A percentile compares a stretch with the other conserved stretches of the same genome.
These are phyloP conservation scores for Heliocidaris tuberculata DNA, from an alignment of 35 echinoderm and acorn worm species.

Conservation along the genomic window DNA sequence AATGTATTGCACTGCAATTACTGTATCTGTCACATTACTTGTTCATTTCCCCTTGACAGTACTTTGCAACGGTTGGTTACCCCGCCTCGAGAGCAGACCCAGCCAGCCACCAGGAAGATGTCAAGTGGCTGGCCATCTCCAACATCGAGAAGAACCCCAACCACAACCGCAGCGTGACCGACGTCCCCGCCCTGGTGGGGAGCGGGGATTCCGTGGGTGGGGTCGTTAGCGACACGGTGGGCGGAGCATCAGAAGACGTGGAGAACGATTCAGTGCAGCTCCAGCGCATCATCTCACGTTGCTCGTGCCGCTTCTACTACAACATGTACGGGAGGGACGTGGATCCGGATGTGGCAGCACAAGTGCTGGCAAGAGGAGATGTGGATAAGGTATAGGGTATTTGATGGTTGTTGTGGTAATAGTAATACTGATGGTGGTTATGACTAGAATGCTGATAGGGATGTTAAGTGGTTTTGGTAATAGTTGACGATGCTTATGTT, in stretches of 20 bases:
- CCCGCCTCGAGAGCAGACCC: constrained; percentile 47
- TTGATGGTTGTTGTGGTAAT: neutral
- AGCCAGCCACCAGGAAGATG: constrained; percentile 50
- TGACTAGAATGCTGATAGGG: neutral
- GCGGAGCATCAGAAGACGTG: constrained; percentile 61
- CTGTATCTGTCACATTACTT: no score
- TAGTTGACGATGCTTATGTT: no score
- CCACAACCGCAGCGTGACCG: constrained; percentile 55
- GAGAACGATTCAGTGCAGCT: constrained; percentile 86
- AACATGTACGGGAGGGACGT: constrained; percentile 81
- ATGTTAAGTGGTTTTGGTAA: no score
- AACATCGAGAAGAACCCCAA: constrained; percentile 74
- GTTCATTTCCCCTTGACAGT: constrained; percentile 31
- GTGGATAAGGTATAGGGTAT: constrained; percentile 32
- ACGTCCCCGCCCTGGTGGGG: constrained; percentile 90
- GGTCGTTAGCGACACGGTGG: constrained; percentile 94
- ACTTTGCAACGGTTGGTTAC: constrained; percentile 96
- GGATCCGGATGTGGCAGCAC: constrained; percentile 72
- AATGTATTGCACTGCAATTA: no score
- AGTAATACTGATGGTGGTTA: neutral
- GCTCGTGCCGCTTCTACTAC: constrained; percentile 87
- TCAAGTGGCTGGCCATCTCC: constrained; percentile 82
- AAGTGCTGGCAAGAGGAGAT: constrained; percentile 70
- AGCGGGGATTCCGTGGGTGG: constrained; percentile 97
- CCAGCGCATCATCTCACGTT: constrained; percentile 87